Conservation (phyloP, 2,113 vertebrate species). For the Heliornis fulica region DNA sequence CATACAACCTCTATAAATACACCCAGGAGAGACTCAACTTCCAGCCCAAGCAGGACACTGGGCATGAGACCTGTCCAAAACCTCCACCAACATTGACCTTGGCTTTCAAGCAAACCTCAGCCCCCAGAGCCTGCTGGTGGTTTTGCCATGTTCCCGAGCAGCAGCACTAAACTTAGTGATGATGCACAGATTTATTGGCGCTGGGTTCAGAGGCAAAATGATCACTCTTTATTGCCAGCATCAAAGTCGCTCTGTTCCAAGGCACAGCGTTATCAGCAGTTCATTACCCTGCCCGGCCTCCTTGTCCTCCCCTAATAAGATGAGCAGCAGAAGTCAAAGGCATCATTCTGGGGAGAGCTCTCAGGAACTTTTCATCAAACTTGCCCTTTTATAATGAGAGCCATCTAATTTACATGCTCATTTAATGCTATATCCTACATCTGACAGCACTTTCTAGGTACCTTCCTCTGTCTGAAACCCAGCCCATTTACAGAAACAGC, state of each 20-base stretch:
- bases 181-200: neutral
- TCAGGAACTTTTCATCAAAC: constrained; percentile 35
- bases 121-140: neutral
- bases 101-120: neutral
- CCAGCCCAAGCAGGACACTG: neutral
- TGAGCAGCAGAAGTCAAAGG: constrained; percentile 1
- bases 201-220: neutral
- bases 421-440: neutral
- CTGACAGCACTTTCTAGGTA: neutral
- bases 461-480: neutral
- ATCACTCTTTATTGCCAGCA: neutral
- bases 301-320: neutral
- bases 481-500: neutral
- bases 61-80: neutral
- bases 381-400: constrained; percentile 56
- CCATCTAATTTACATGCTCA: constrained; percentile 43
- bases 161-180: neutral
- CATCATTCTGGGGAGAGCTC: constrained; percentile 22
- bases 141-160: neutral
- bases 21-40: neutral
- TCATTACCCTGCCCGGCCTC: neutral
- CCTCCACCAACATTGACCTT: neutral
- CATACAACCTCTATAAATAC: neutral
- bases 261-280: neutral
- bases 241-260: neutral